Evolutionary conservation across 2,888 invertebrate species (phyloP), one percentile per base, ranked within the genome.

Genomic region (Aspidiotus rigidus): DNA sequence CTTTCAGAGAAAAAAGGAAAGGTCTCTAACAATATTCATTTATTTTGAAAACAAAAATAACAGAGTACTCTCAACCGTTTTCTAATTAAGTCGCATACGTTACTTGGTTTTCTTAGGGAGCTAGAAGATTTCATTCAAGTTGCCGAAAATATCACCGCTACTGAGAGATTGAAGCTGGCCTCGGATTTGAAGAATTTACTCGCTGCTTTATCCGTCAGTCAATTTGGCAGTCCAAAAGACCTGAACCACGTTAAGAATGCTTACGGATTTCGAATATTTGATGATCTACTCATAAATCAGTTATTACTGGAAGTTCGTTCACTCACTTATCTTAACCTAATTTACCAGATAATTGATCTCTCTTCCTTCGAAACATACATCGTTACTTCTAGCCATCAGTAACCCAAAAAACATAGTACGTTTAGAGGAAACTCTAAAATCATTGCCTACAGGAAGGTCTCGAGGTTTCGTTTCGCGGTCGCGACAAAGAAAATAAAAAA

Each of bases 251-350:
- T 71, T 54, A 69, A 70, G 53, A 71, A 17, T 67, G 62, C 53
- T 5, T 64, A 71, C 53, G 39, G 16, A 39, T 64, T 16, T 57
- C 42, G 57, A 15, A 40, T 67, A 39, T 63, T 71, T 28, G 70
- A 71, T 53, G 64, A 71, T 61, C 59, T 71, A 42, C 70, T 63
- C 17, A 69, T 71, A 42, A 71, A 69, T n/a, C 62, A 67, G 16
- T 16, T 71, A 62, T 42, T 71, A 9, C 53, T 40, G 15, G 49
- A 69, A 53, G 71, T 71, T 16, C 28, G 28, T 28, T 28, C 5
- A 28, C 28, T 28, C 5, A 5, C 28, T n/a, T 28, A 28, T 3
- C 28, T 5, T 28, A 28, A 28, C 28, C 1, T 28, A 28, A 28
- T 28, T 28, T 28, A 3, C 28, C 1, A 28, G 28, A 1, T 28